Percentiles rank a stretch among this genome's conserved stretches.
Evolutionary conservation across 2,113 vertebrate species (phyloP).

Genomic region (Microtus richardsoni): DNA sequence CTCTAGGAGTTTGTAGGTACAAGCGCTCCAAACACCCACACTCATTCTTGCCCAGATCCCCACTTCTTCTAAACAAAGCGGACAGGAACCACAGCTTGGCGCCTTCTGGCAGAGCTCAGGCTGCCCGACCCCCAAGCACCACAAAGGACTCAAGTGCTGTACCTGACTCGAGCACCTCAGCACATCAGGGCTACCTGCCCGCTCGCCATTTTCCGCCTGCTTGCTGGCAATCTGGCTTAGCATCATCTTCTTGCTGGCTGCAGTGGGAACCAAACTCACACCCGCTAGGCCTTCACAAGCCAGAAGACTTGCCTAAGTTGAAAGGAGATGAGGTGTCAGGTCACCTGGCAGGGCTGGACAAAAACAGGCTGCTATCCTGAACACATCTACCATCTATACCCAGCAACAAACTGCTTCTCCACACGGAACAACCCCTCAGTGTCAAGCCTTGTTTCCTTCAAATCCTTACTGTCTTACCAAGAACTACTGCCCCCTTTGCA

Average conservation of each 20-base stretch:
- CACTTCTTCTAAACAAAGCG: slow-evolving; percentile 39
- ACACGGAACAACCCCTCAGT: not conserved
- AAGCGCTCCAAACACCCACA: slow-evolving; percentile 32
- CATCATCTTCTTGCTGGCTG: slow-evolving; percentile 88
- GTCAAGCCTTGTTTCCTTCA: not conserved
- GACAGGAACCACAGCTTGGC: slow-evolving; percentile 22
- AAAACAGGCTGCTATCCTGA: slow-evolving; percentile 48
- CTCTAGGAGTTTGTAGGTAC: not conserved
- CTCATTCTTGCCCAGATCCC: slow-evolving; percentile 22
- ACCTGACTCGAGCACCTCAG: slow-evolving; percentile 83
- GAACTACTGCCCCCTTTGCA: not conserved
- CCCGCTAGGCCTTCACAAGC: slow-evolving; percentile 86
- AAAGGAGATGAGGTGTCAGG: slow-evolving; percentile 76
- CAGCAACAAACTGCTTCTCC: not conserved
- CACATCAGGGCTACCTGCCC: slow-evolving; percentile 81
- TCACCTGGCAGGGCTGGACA: slow-evolving; percentile 62
- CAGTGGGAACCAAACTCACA: slow-evolving; percentile 85
- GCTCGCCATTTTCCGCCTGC: slow-evolving; percentile 84
- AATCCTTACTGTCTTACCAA: slow-evolving; percentile 53
- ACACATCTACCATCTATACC: not conserved
- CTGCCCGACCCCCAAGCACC: slow-evolving; percentile 66
- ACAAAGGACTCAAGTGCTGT: slow-evolving; percentile 64
- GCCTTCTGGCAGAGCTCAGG: slow-evolving; percentile 51
- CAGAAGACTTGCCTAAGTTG: slow-evolving; percentile 85
- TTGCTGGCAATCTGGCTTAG: slow-evolving; percentile 84